Conservation (phyloP, 2,797 vertebrate species). For the Sebastes kiyomatsui region DNA sequence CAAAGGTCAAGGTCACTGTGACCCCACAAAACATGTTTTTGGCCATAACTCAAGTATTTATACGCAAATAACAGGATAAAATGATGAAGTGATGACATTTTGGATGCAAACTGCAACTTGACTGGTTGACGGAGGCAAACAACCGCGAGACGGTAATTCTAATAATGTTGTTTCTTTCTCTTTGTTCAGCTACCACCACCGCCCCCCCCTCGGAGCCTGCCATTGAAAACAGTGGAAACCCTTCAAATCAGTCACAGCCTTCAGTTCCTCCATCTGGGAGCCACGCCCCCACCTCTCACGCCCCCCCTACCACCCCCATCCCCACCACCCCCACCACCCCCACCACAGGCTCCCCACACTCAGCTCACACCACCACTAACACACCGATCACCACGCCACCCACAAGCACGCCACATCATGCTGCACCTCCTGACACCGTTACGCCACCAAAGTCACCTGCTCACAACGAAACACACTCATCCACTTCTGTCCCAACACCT, state of each 20-base stretch:
- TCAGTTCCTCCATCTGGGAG: neutral
- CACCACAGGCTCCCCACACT: neutral
- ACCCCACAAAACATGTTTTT: neutral
- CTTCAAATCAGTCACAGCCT: neutral
- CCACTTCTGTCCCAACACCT: neutral
- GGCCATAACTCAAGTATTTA: neutral
- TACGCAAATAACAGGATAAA: neutral
- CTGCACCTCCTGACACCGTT: neutral
- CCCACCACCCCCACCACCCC: neutral
- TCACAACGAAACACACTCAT: neutral
- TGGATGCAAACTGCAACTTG: neutral
- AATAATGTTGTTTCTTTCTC: neutral
- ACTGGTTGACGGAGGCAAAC: neutral
- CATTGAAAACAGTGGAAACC: neutral
- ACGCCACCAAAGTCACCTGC: neutral
- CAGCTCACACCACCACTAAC: neutral
- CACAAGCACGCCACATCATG: neutral
- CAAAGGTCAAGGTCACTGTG: neutral
- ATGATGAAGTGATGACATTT: neutral
- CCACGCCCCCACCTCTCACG: neutral
- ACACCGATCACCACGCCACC: neutral
- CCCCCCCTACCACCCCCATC: neutral
- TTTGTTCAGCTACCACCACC: slow-evolving; percentile 24
- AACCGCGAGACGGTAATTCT: neutral
- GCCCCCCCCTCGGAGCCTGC: neutral